Evolutionary conservation across 2,797 vertebrate species (phyloP).

Genomic region (Sebastes trivittatus): DNA sequence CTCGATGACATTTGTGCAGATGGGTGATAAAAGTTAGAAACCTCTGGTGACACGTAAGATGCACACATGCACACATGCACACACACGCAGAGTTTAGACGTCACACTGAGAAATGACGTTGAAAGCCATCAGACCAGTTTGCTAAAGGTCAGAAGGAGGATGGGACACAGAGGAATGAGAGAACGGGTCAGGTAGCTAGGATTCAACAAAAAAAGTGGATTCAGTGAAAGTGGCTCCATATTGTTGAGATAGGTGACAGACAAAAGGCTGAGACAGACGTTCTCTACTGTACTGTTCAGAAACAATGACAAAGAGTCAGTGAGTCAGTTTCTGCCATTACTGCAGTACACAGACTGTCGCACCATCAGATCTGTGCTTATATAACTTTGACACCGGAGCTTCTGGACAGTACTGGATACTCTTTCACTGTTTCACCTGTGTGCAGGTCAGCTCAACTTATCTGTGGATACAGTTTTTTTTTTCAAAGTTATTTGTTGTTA

Average conservation of each 20-base stretch:
- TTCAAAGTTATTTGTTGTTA: background rate
- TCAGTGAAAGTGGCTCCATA: background rate
- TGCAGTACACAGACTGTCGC: conserved; percentile 20
- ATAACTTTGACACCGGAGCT: conserved; percentile 35
- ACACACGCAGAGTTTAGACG: background rate
- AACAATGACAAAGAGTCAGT: conserved; percentile 17
- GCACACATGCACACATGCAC: background rate
- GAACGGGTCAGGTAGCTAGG: background rate
- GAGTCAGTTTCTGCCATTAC: conserved; percentile 20
- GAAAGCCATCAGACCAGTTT: conserved; percentile 1
- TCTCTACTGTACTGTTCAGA: background rate
- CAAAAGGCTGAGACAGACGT: background rate
- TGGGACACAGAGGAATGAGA: background rate
- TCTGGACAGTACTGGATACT: background rate
- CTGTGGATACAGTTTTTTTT: background rate
- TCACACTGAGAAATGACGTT: background rate
- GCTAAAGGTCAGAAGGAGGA: background rate
- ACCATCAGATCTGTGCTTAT: conserved; percentile 23
- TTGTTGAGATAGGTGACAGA: background rate
- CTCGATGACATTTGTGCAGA: conserved; percentile 27
- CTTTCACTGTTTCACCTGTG: no score
- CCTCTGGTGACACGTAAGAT: background rate
- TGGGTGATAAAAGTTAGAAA: conserved; percentile 30
- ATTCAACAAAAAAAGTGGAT: background rate
- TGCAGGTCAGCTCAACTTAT: background rate